These are phyloP conservation scores for Ichneumoninae sp. DNA, from an alignment of 2,888 invertebrate species.

Conservation along the genomic window DNA sequence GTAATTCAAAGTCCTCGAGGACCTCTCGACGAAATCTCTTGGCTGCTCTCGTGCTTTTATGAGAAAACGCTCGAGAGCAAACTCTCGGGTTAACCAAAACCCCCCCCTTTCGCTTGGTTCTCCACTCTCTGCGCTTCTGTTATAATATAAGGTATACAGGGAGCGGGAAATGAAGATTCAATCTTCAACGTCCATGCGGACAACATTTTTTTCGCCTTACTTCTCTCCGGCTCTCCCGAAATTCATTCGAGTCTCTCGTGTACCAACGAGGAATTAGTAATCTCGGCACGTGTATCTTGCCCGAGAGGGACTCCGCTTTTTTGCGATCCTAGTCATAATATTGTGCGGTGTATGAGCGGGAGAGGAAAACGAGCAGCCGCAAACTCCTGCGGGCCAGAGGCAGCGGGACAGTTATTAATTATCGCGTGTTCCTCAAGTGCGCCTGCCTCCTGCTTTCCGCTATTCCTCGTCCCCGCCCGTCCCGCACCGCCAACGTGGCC, in stretches of 20 bases:
- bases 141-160: not conserved
- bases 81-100: constrained; percentile 71
- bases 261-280: constrained; percentile 51
- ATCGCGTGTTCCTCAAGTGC: constrained; percentile 56
- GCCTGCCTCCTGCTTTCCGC: constrained; percentile 17
- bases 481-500: not conserved
- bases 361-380: constrained; percentile 52
- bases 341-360: constrained; percentile 42
- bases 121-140: constrained; percentile 16
- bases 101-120: constrained; percentile 63
- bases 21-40: constrained; percentile 37
- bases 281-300: constrained; percentile 57
- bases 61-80: constrained; percentile 77
- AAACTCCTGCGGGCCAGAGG: constrained; percentile 56
- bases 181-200: not conserved
- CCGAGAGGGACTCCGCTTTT: constrained; percentile 55
- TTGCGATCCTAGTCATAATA: constrained; percentile 45
- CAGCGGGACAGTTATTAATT: constrained; percentile 66
- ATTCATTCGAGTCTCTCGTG: constrained; percentile 37
- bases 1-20: constrained; percentile 57
- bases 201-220: constrained; percentile 46
- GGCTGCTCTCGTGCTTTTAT: constrained; percentile 72
- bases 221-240: constrained; percentile 51
- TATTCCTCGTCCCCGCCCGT: constrained; percentile 25
- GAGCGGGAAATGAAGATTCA: not conserved